These are phyloP conservation scores for Hippasteria phrygiana DNA, from an alignment of 53 echinoderm and acorn worm species.

Conservation along the genomic window DNA sequence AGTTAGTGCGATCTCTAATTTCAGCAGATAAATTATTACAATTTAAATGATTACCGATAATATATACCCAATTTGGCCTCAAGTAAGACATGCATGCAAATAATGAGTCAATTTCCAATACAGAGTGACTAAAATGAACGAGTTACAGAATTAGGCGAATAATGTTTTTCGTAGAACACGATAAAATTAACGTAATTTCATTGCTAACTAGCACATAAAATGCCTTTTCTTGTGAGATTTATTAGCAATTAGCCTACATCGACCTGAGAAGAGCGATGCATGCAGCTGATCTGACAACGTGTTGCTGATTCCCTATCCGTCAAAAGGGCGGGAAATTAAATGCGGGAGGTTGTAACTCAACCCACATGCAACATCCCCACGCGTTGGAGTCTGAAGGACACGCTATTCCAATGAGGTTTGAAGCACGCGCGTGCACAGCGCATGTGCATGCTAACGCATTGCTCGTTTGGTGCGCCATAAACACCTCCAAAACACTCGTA, in stretches of 20 bases:
- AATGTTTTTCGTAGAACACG: too few relatives aligned
- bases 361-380: not conserved
- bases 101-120: too few relatives aligned
- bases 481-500: conserved; percentile 24
- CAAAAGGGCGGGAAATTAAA: not conserved
- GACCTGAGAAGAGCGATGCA: not conserved
- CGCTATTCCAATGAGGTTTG: not conserved
- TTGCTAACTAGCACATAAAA: too few relatives aligned
- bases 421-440: conserved; percentile 21
- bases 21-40: too few relatives aligned
- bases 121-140: too few relatives aligned
- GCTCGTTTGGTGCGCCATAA: not conserved
- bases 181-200: too few relatives aligned
- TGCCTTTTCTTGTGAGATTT: not conserved
- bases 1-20: too few relatives aligned
- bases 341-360: not conserved
- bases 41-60: too few relatives aligned
- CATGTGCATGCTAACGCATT: not conserved
- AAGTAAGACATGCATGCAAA: too few relatives aligned
- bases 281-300: not conserved
- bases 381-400: not conserved
- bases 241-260: not conserved
- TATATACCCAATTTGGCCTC: too few relatives aligned
- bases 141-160: too few relatives aligned
- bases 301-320: conserved; percentile 38